phyloP scores from a whole-genome alignment of 2,797 vertebrate species.

The Loriculus beryllinus region DNA sequence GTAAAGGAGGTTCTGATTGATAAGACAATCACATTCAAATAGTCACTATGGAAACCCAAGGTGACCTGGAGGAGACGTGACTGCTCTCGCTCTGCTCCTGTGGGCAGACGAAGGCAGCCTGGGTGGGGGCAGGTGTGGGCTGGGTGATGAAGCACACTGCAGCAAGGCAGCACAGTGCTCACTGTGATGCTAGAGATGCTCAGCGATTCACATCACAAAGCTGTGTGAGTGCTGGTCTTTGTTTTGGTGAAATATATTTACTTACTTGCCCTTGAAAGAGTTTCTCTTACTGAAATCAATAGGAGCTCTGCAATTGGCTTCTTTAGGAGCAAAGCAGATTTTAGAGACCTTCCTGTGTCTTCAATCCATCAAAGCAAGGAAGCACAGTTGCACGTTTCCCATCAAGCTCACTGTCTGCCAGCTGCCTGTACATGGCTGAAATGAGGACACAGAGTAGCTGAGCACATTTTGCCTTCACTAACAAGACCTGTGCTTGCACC shows the following conservation, averaged over 20 bases:
- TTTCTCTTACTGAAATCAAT: neutral
- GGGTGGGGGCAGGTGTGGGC: neutral
- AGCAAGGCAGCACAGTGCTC: neutral
- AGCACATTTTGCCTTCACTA: neutral
- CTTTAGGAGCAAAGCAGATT: neutral
- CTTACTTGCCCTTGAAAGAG: neutral
- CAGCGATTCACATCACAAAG: neutral
- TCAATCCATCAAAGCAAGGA: neutral
- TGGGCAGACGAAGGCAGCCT: neutral
- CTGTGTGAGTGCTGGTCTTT: neutral
- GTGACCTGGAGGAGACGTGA: constrained; percentile 21
- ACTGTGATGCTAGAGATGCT: neutral
- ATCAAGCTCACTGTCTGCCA: neutral
- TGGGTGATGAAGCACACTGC: neutral
- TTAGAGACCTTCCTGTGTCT: neutral
- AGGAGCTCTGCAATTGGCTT: neutral
- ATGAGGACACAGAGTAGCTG: accelerated
- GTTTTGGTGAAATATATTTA: neutral
- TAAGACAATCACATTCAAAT: constrained; percentile 70
- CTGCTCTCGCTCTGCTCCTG: neutral
- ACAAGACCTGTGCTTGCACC: neutral
- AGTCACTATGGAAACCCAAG: constrained; percentile 75
- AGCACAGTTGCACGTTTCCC: neutral
- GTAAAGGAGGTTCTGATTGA: constrained; percentile 67
- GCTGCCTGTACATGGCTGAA: neutral